Evolutionary conservation across 2,797 vertebrate genomes (phyloP), one percentile per base, ranked within the genome.

Genomic region (Crocodylus rhombifer): DNA sequence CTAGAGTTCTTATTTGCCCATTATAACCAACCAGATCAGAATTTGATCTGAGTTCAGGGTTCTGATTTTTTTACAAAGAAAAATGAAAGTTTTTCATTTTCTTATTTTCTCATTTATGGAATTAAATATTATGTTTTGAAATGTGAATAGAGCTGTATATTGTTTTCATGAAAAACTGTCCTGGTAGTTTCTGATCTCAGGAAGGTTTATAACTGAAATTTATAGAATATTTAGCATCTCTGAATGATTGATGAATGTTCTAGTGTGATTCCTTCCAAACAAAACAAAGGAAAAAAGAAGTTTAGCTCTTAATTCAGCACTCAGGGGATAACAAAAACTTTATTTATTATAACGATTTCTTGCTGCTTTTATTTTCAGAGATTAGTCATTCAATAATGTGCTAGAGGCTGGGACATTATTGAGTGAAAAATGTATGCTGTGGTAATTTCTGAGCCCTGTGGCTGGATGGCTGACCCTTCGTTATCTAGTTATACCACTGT

Each of bases 381-480:
- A 88, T 80, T 93, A 17, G 55, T 80, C 55, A 42, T 30, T 88
- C 88, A 82, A 88, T 88, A 94, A 89, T 36, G 6, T 20, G 25
- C 55, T 80, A 20, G 14, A 95, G 62, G 4, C 28, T 80, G 76
- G 74, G 30, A 18, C 2, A 63, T 86, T 83, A 56, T 86, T 42
- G 78, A 77, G 9, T 36, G 71, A 14, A 60, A 81, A 58, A 62
- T 25, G 25, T 21, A 9, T 21, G 14, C 62, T 85, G 3, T 12
- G 71, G 28, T 8, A 30, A 17, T 84, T 87, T 80, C 64, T 56
- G 36, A 87, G 14, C 58, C 36, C 4, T 62, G n/a, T 75, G 36
- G 8, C 23, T 81, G 25, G 67, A 20, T 51, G 11, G 56, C 1
- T 1, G 80, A 42, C 33, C 61, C 21, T 18, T 63, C 30, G 23